Evolutionary conservation across 2,113 vertebrate species (phyloP).

Genomic region (Neodon shergylaensis): DNA sequence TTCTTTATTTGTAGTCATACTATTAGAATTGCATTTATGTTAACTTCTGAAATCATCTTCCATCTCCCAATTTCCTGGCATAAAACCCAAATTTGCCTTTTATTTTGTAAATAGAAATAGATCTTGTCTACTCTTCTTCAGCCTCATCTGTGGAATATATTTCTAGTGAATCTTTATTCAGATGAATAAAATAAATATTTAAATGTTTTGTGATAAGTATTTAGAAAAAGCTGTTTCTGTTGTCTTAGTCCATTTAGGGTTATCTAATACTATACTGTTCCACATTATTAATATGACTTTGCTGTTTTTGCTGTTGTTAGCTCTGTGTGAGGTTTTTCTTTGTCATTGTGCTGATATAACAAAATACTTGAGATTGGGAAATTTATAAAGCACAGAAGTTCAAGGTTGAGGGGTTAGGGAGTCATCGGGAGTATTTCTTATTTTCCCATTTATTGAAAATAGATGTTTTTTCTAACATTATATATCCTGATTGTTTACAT

Average conservation of each 20-base stretch:
- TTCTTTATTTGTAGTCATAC: constrained; percentile 44
- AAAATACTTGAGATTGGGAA: not conserved
- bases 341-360: not conserved
- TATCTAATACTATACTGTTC: not conserved
- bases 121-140: constrained; percentile 23
- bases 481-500: not conserved
- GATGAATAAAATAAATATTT: not conserved
- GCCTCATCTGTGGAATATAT: not conserved
- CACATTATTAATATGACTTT: not conserved
- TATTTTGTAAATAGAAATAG: not conserved
- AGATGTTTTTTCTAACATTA: not conserved
- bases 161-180: not conserved
- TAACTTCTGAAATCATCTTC: constrained; percentile 55
- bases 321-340: not conserved
- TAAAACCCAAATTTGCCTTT: constrained; percentile 48
- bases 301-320: not conserved
- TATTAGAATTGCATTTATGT: constrained; percentile 55
- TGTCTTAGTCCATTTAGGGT: not conserved
- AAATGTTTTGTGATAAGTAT: not conserved
- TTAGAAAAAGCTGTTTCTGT: constrained; percentile 19
- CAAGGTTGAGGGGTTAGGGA: not conserved
- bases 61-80: constrained; percentile 59
- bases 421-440: not conserved
- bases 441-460: not conserved
- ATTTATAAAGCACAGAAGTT: not conserved